Evolutionary conservation across 2,113 vertebrate species (phyloP).

Genomic region (Leptobrachium ailaonicum): DNA sequence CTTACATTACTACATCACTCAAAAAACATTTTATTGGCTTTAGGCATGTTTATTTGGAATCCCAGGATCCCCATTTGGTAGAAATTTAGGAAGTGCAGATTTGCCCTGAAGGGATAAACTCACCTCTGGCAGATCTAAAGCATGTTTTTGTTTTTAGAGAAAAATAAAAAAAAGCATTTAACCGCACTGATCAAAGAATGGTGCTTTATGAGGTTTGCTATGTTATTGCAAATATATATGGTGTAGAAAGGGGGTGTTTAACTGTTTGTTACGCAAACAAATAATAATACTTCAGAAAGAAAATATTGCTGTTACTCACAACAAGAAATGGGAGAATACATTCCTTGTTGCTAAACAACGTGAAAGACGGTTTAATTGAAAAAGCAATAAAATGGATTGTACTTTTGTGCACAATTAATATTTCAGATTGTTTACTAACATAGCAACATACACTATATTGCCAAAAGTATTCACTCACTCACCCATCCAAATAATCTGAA

Average conservation of each 20-base stretch:
- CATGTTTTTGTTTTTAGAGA: constrained; percentile 54
- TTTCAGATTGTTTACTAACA: too few relatives aligned
- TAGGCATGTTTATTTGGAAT: constrained; percentile 68
- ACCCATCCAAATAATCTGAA: too few relatives aligned
- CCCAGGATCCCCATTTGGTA: constrained; percentile 58
- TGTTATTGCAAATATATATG: constrained; percentile 52
- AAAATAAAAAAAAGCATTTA: constrained; percentile 55
- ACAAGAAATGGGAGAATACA: too few relatives aligned
- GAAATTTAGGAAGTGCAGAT: constrained; percentile 67
- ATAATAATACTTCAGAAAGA: not conserved
- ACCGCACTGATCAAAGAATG: constrained; percentile 66
- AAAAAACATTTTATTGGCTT: constrained; percentile 63
- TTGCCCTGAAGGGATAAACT: constrained; percentile 57
- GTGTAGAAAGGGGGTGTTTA: constrained; percentile 6
- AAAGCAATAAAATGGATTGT: too few relatives aligned
- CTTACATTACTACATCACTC: constrained; percentile 42
- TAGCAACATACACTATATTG: too few relatives aligned
- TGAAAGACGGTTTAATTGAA: too few relatives aligned
- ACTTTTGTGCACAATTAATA: too few relatives aligned
- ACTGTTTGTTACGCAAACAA: not conserved
- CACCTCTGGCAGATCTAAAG: constrained; percentile 64
- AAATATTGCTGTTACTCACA: too few relatives aligned
- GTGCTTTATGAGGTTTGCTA: constrained; percentile 68
- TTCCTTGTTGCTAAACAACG: too few relatives aligned
- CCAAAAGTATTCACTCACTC: too few relatives aligned